A percentile compares a stretch with the other conserved stretches of the same genome.
phyloP scores from a whole-genome alignment of 2,797 vertebrate species.

The Triplophysa bombifrons region DNA sequence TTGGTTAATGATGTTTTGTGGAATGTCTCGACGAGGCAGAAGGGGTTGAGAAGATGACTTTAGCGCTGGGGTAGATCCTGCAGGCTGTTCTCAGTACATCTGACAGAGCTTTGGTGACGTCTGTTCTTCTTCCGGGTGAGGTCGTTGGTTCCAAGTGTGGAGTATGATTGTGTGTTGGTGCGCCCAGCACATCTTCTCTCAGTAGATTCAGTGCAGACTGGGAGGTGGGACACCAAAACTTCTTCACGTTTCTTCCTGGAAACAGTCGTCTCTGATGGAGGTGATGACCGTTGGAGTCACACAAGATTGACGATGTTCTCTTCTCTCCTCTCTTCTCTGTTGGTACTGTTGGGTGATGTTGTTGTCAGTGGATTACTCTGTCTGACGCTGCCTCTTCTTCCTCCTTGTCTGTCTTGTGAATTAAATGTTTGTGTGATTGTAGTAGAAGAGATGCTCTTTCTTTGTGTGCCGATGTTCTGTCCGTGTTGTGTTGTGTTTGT shows the following conservation, averaged over 20 bases:
- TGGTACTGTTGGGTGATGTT: too few species aligned
- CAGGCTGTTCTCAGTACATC: not conserved
- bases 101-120: not conserved
- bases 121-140: not conserved
- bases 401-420: too few species aligned
- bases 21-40: not conserved
- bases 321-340: not conserved
- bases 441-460: too few species aligned
- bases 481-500: too few species aligned
- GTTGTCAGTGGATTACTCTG: too few species aligned
- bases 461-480: too few species aligned
- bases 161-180: not conserved
- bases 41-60: conserved; percentile 16
- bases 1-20: not conserved
- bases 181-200: too few species aligned
- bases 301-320: not conserved
- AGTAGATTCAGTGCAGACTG: not conserved
- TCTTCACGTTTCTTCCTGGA: not conserved
- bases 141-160: not conserved
- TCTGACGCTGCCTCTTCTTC: too few species aligned
- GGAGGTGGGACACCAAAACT: not conserved
- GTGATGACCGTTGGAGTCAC: not conserved
- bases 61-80: not conserved
- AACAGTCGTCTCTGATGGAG: not conserved
- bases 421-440: too few species aligned